Conservation (phyloP, 2,888 invertebrate species). For the Odontothrips loti region DNA sequence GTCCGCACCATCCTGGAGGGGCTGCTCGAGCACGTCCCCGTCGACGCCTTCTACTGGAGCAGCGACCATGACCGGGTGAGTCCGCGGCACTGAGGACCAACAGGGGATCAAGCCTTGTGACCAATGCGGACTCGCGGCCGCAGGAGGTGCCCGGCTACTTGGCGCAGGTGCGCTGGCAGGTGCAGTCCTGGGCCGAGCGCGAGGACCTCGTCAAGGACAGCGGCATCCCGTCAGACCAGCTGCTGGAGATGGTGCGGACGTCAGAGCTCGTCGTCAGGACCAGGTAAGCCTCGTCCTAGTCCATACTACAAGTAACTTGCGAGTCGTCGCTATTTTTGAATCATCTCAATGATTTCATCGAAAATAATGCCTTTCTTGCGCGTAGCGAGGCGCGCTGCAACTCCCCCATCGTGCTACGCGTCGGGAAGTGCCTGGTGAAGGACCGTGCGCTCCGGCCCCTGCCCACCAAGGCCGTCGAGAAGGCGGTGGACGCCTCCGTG, state of each 20-base stretch:
- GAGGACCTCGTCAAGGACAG: neutral
- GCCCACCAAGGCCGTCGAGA: neutral
- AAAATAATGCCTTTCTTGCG: neutral
- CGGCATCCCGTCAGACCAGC: slow-evolving; percentile 2
- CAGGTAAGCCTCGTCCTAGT: neutral
- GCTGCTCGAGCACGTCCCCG: slow-evolving; percentile 3
- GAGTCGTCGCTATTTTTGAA: no score
- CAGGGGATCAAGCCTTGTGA: neutral
- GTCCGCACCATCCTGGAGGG: neutral
- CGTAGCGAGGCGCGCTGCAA: slow-evolving; percentile 2
- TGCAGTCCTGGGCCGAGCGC: neutral
- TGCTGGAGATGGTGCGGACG: slow-evolving; percentile 13
- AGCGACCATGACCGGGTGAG: neutral
- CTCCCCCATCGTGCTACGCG: slow-evolving; percentile 12
- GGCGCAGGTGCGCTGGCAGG: slow-evolving; percentile 1
- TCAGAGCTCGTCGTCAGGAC: neutral
- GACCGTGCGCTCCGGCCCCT: neutral
- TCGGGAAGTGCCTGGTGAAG: neutral
- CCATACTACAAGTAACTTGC: no score
- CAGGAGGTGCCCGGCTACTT: neutral
- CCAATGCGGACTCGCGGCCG: no score
- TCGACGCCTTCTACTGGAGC: slow-evolving; percentile 22
- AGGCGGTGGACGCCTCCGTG: neutral
- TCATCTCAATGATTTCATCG: neutral
- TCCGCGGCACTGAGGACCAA: neutral